Conservation (phyloP, 2,797 vertebrate genomes). For the Spheniscus humboldti region DNA sequence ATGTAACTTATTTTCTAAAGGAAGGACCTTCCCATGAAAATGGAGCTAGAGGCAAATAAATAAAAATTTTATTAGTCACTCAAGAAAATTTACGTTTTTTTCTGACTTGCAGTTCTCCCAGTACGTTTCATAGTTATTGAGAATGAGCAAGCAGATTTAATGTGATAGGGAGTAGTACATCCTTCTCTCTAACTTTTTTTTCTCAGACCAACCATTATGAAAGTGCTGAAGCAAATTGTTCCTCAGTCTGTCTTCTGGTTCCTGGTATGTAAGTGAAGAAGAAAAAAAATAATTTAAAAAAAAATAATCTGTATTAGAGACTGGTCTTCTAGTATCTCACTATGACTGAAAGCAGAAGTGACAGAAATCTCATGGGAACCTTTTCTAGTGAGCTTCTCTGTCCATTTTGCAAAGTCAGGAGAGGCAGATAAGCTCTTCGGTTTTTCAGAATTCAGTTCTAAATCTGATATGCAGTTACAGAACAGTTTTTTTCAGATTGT, state of each 20-base stretch:
- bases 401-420: not conserved
- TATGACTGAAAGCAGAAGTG: not conserved
- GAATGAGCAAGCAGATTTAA: not conserved
- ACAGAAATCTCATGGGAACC: not conserved
- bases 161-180: not conserved
- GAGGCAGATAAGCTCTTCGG: not conserved
- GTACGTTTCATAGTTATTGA: not conserved
- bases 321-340: not conserved
- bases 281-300: not conserved
- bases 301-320: not conserved
- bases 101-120: not conserved
- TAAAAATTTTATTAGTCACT: not conserved
- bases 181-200: not conserved
- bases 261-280: not conserved
- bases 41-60: constrained; percentile 5
- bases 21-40: not conserved
- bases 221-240: not conserved
- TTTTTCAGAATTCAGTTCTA: not conserved
- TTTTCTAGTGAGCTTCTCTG: not conserved
- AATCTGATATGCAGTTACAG: not conserved
- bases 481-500: not conserved
- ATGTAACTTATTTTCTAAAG: not conserved
- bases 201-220: not conserved
- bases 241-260: not conserved
- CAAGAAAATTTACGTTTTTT: not conserved